Evolutionary conservation across 2,797 vertebrate species (phyloP).

Genomic region (Allobates femoralis): DNA sequence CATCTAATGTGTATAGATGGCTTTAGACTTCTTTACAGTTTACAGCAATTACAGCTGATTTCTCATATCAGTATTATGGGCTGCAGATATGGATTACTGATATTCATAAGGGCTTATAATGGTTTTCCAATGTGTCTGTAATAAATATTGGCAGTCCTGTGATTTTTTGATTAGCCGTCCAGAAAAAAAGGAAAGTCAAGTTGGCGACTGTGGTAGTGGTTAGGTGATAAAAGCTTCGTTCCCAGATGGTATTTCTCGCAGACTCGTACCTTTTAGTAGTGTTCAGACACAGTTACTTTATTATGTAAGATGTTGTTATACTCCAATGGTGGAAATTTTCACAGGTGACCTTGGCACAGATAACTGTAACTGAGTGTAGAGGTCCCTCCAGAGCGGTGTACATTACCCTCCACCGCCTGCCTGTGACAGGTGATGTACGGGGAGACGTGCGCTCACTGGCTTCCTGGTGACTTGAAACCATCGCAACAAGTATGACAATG

Average conservation of each 20-base stretch:
- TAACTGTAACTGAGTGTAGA: background rate
- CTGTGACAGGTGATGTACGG: background rate
- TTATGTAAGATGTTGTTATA: background rate
- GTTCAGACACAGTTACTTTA: background rate
- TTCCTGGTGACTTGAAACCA: background rate
- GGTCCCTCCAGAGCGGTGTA: background rate
- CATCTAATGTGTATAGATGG: too few relatives aligned
- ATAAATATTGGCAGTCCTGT: too few relatives aligned
- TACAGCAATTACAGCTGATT: too few relatives aligned
- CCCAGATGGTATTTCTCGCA: background rate
- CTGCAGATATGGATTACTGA: too few relatives aligned
- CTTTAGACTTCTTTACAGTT: too few relatives aligned
- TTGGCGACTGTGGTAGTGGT: too few relatives aligned
- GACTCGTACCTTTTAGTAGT: background rate
- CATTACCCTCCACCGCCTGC: constrained; percentile 14
- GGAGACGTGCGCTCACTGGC: background rate
- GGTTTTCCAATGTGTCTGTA: too few relatives aligned
- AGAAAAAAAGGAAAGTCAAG: too few relatives aligned
- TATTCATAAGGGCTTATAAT: too few relatives aligned
- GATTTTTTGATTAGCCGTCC: too few relatives aligned
- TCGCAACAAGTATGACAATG: background rate
- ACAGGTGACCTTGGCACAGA: background rate
- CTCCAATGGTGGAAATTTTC: constrained; percentile 18
- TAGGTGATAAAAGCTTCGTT: too few relatives aligned
- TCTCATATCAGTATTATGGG: too few relatives aligned